Evolutionary conservation across 2,113 vertebrate genomes (phyloP).

Genomic region (Pangasianodon gigas): DNA sequence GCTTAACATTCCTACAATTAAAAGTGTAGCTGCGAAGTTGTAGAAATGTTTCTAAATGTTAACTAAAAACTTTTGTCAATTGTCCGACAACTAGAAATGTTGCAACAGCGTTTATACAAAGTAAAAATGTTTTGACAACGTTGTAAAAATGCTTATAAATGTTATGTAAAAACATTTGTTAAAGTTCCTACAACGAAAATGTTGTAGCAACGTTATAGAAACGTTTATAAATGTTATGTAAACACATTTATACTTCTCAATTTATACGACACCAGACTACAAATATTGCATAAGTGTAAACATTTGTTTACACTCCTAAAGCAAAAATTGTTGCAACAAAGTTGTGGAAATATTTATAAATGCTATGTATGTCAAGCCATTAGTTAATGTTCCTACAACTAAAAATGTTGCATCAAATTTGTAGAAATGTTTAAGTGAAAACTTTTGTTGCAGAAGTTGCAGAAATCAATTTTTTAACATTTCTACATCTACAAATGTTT

Average conservation of each 20-base stretch:
- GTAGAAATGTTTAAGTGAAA: background rate
- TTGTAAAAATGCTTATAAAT: background rate
- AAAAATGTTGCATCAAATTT: background rate
- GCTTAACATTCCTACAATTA: background rate
- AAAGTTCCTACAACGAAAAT: background rate
- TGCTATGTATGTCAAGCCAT: too few species aligned
- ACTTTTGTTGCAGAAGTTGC: background rate
- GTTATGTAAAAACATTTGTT: background rate
- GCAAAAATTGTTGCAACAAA: background rate
- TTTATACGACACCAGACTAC: background rate
- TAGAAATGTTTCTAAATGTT: background rate
- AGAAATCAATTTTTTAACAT: too few species aligned
- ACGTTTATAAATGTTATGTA: background rate
- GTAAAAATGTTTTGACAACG: background rate
- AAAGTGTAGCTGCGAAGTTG: background rate
- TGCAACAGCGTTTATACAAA: background rate
- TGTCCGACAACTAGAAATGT: background rate
- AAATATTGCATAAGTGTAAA: background rate
- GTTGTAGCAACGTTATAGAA: background rate
- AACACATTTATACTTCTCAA: background rate
- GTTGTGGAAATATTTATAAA: too few species aligned
- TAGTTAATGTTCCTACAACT: too few species aligned
- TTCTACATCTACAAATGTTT: too few species aligned
- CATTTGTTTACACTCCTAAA: background rate
- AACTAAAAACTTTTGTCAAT: background rate